Evolutionary conservation across 1,140 invertebrate species (phyloP), one percentile per base, ranked within the genome.

Genomic region (Paralvinella palmiformis): DNA sequence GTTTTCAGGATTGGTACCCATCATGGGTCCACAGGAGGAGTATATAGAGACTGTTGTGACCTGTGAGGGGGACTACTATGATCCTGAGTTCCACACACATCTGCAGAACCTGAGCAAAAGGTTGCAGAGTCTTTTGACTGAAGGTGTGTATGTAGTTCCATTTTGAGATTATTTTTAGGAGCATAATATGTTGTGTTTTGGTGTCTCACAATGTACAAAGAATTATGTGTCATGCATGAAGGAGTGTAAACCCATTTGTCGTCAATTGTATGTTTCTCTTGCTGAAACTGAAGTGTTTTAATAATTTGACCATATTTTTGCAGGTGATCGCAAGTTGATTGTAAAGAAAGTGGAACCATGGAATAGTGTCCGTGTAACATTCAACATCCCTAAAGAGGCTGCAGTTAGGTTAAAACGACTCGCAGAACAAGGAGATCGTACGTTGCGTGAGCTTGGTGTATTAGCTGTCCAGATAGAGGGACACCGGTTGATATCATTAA

Each of bases 291-390:
- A n/a, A n/a, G n/a, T n/a, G n/a, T n/a, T n/a, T n/a, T n/a, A n/a
- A n/a, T n/a, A n/a, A n/a, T n/a, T n/a, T n/a, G n/a, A n/a, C n/a
- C n/a, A n/a, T n/a, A n/a, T 55, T 55, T 57, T 73, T 74, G 50
- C 71, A 77, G 75, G 76, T 64, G 71, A 74, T 58, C 71, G 73
- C 17, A 77, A 77, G 68, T 59, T 80, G 50, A 73, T 76, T 44
- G 37, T 89, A 62, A 85, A 86, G 69, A 91, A 96, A 85, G 90
- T 96, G 83, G 94, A 98, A 86, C 94, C 94, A 85, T 96, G 93
- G 93, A 95, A 96, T 84, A 94, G 92, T 75, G 94, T 97, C 70
- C 88, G 91, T 82, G 92, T 97, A 77, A 96, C 93, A 81, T 90
- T 97, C 84, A 93, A 92, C 74, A 92, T 97, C 83, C 93, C 94